Conservation (phyloP, 2,888 invertebrate species). For the Dinocampus coccinellae region DNA sequence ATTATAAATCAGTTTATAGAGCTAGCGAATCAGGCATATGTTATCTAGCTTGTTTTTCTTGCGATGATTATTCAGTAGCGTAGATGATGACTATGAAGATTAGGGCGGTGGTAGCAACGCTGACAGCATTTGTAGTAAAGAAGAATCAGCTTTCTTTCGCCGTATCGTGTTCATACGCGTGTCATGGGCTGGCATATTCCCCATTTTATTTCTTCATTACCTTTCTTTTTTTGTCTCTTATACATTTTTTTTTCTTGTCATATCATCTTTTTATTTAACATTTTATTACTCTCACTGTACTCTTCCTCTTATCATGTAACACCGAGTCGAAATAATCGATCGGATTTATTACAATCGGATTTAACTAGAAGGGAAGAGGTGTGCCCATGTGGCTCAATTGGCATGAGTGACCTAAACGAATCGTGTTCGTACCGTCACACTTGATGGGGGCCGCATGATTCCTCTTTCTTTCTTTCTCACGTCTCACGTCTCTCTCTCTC, state of each 20-base stretch:
- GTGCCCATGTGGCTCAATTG: conserved; percentile 11
- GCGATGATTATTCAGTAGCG: conserved; percentile 21
- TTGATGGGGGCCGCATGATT: conserved; percentile 38
- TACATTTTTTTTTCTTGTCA: not conserved
- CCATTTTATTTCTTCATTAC: conserved; percentile 28
- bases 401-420: conserved; percentile 12
- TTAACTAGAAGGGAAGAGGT: conserved; percentile 23
- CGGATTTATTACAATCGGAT: conserved; percentile 18
- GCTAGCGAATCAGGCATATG: conserved; percentile 67
- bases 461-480: conserved; percentile 42
- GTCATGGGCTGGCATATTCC: conserved; percentile 31
- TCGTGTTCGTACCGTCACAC: conserved; percentile 37
- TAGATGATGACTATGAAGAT: not conserved
- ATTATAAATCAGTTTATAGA: conserved; percentile 56
- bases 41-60: conserved; percentile 48
- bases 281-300: not conserved
- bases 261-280: not conserved
- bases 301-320: not conserved
- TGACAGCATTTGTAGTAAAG: conserved; percentile 1
- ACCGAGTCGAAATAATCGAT: conserved; percentile 10
- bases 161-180: conserved; percentile 21
- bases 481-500: conserved; percentile 19
- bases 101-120: not conserved
- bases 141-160: conserved; percentile 6
- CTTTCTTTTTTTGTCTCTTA: not conserved